phyloP scores from a whole-genome alignment of 1,140 invertebrate species.

The Holotrichia oblita region DNA sequence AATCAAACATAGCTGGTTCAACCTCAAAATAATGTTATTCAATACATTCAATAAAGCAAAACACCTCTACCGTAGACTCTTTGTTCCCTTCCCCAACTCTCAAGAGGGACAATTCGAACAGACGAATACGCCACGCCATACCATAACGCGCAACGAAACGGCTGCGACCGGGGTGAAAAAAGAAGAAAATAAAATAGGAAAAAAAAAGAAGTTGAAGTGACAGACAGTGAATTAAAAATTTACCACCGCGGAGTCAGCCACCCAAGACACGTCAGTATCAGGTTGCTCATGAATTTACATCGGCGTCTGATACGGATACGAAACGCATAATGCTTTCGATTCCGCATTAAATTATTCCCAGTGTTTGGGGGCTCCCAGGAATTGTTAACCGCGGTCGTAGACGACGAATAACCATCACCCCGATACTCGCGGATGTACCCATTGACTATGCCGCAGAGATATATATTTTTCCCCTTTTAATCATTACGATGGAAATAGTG shows the following conservation, averaged over 20 bases:
- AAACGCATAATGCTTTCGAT: slow-evolving; percentile 2
- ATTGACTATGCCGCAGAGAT: too few species aligned
- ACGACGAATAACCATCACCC: too few species aligned
- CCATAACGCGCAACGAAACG: too few species aligned
- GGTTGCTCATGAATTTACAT: slow-evolving; percentile 1
- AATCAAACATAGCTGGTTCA: too few species aligned
- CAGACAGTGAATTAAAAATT: slow-evolving; percentile 4
- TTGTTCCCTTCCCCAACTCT: neutral
- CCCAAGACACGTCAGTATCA: neutral
- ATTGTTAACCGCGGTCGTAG: too few species aligned
- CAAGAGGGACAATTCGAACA: neutral
- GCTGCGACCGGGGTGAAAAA: neutral
- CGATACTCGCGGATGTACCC: too few species aligned
- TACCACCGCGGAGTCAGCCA: neutral
- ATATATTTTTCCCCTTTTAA: too few species aligned
- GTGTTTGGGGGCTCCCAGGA: neutral
- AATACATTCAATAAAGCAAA: neutral
- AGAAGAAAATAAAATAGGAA: neutral
- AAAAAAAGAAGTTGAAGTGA: neutral
- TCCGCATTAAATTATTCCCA: neutral
- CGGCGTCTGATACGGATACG: neutral
- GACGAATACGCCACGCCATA: too few species aligned
- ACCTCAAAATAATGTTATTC: neutral
- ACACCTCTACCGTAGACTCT: too few species aligned
- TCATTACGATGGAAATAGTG: too few species aligned